A percentile compares a stretch with the other conserved stretches of the same genome.
Evolutionary conservation across 2,113 vertebrate genomes (phyloP).

Genomic region (Cebidichthys violaceus): DNA sequence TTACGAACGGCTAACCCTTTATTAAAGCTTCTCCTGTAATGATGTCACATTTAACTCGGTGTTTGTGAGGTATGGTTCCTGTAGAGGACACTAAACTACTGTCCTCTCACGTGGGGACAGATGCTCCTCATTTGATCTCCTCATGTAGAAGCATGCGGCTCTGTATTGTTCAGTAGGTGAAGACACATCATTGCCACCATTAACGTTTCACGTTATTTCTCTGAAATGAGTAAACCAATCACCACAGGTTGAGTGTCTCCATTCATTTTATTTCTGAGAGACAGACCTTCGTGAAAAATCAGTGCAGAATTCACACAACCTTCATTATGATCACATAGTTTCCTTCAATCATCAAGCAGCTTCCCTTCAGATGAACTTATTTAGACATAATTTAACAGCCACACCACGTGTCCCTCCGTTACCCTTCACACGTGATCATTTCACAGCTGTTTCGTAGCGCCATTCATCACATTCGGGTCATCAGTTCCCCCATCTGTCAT

Average conservation of each 20-base stretch:
- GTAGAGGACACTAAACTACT: not conserved
- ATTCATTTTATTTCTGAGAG: slow-evolving; percentile 35
- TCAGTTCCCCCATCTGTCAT: not conserved
- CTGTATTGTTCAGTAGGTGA: not conserved
- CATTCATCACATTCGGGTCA: not conserved
- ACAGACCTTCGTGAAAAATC: slow-evolving; percentile 17
- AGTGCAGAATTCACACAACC: slow-evolving; percentile 31
- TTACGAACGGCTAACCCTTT: not conserved
- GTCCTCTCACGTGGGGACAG: not conserved
- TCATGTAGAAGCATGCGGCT: not conserved
- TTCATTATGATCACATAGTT: slow-evolving; percentile 13
- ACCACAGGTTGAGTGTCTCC: not conserved
- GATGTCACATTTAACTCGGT: not conserved
- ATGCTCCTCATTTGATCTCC: not conserved
- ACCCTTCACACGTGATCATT: not conserved
- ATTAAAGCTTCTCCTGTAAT: not conserved
- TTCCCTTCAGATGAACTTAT: slow-evolving; percentile 7
- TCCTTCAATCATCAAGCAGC: not conserved
- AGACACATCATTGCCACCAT: not conserved
- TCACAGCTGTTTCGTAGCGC: not conserved
- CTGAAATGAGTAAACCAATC: not conserved
- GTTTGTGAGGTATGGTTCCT: not conserved
- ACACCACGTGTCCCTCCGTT: not conserved
- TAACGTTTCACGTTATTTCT: not conserved
- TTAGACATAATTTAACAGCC: not conserved